These are phyloP conservation scores for Drosophila arizonae DNA, from an alignment of 1,140 invertebrate genomes.

Conservation along the genomic window DNA sequence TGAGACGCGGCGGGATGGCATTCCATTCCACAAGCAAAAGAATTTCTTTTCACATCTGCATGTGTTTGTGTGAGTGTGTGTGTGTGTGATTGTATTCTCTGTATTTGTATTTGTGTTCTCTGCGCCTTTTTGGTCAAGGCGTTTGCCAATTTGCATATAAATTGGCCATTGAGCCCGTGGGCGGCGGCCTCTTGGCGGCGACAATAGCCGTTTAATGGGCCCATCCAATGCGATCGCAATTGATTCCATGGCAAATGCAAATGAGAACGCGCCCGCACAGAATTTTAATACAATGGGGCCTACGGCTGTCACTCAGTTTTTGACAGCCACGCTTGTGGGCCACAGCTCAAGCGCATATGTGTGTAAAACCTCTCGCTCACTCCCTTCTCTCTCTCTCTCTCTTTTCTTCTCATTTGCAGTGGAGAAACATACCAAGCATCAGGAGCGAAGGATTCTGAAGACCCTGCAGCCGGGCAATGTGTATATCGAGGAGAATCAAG, in stretches of 20 bases:
- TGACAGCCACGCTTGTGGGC: constrained; percentile 57
- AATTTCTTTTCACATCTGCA: constrained; percentile 23
- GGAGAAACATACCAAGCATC: constrained; percentile 70
- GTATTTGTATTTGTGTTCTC: constrained; percentile 7
- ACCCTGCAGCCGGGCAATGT: constrained; percentile 76
- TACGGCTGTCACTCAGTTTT: constrained; percentile 42
- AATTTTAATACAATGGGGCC: constrained; percentile 43
- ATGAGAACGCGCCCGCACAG: constrained; percentile 45
- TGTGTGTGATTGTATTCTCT: constrained; percentile 5
- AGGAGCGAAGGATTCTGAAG: constrained; percentile 72
- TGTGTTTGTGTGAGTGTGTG: not conserved
- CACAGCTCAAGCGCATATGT: constrained; percentile 17
- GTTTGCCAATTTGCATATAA: constrained; percentile 55
- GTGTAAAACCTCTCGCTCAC: not conserved
- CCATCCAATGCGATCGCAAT: constrained; percentile 47
- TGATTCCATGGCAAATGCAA: constrained; percentile 50
- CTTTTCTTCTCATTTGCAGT: constrained; percentile 33
- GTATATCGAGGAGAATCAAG: constrained; percentile 78
- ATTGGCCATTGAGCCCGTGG: constrained; percentile 50
- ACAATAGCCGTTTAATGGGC: constrained; percentile 65
- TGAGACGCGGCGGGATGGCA: constrained; percentile 25
- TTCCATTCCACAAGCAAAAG: constrained; percentile 27
- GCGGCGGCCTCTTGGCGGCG: constrained; percentile 50
- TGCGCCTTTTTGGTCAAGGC: constrained; percentile 39
- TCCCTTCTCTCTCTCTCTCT: not conserved